Evolutionary conservation across 1,140 invertebrate genomes (phyloP), one percentile per base, ranked within the genome.

Genomic region (Plodia interpunctella): DNA sequence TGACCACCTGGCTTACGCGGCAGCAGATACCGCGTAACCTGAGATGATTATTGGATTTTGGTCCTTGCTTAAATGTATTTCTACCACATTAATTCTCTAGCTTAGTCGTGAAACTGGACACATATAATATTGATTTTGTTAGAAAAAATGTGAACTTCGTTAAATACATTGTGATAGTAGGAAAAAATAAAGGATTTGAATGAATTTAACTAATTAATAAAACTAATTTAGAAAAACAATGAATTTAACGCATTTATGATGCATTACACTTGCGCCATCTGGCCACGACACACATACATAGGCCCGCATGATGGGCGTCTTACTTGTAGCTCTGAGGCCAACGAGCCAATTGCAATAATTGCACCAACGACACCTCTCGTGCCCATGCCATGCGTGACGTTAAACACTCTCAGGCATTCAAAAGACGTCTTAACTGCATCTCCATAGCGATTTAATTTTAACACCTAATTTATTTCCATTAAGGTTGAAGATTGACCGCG

Each of bases 321-420:
- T 78, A 25, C 51, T 53, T 76, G 38, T 6, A 71, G 70, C 70
- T 79, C 68, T 70, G 75, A 80, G 77, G 76, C 77, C 78, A 80
- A 77, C 80, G 76, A 83, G 81, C 86, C 86, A 88, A 86, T 88
- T 87, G 83, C 78, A 71, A 80, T 87, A 88, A 88, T 88, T 88
- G 82, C 75, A 67, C 60, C 71, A 74, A 74, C 76, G 81, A 87
- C 84, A 87, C 83, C 72, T 78, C 68, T 78, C 69, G 65, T 72
- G 68, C 63, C 62, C 70, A 32, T 32, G 9, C 38, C 38, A 76
- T 80, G 74, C 74, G 72, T 79, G 72, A 77, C 77, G 66, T 72
- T 74, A 75, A 74, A 72, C 70, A 57, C 60, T 49, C 32, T 55
- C 59, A 32, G 49, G 65, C 52, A 60, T 25, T 52, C 56, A 44